These are phyloP conservation scores for Apamea crenata DNA, from an alignment of 2,888 invertebrate genomes.

Conservation along the genomic window DNA sequence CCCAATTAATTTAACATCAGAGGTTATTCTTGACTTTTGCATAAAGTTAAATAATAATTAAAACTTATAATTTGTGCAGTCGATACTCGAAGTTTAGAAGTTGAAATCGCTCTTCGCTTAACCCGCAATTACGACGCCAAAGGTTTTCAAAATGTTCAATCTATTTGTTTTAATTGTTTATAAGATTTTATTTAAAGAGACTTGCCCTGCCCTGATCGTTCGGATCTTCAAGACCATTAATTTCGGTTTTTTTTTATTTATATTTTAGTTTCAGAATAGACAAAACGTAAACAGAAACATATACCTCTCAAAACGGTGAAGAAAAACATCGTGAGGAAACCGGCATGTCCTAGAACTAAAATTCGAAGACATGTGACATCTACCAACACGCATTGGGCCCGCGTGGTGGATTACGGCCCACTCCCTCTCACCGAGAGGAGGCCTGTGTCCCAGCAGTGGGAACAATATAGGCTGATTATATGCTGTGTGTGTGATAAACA, in stretches of 20 bases:
- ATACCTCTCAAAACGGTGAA: too few relatives aligned
- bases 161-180: slow-evolving; percentile 40
- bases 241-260: background rate
- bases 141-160: slow-evolving; percentile 11
- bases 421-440: too few relatives aligned
- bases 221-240: background rate
- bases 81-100: slow-evolving; percentile 28
- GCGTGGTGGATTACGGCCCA: too few relatives aligned
- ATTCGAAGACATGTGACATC: too few relatives aligned
- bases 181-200: background rate
- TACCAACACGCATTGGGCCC: too few relatives aligned
- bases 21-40: slow-evolving; percentile 18
- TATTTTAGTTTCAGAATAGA: background rate
- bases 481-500: too few relatives aligned
- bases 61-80: slow-evolving; percentile 39
- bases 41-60: slow-evolving; percentile 23
- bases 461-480: too few relatives aligned
- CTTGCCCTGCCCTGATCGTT: background rate
- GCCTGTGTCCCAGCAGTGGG: too few relatives aligned
- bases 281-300: background rate
- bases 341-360: too few relatives aligned
- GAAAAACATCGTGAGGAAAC: too few relatives aligned
- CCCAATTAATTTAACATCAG: slow-evolving; percentile 1
- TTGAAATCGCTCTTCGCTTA: slow-evolving; percentile 34
- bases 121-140: slow-evolving; percentile 23